Base-by-base conservation (phyloP, 1,140 invertebrate genomes). In the Drosophila littoralis region DNA sequence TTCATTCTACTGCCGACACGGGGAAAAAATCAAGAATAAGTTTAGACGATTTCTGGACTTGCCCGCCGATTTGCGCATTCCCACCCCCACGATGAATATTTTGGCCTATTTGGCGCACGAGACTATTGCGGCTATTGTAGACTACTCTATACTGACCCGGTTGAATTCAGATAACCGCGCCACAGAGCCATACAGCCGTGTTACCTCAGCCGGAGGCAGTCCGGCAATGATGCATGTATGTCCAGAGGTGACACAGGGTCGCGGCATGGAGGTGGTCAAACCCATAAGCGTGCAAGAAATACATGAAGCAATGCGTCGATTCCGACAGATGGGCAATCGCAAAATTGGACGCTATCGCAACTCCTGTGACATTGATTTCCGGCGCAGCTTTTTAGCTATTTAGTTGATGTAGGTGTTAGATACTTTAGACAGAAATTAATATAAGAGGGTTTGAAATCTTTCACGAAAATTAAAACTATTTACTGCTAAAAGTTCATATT, bases 241-340 rank as follows among this genome's bases (percentile, higher is more conserved):
- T 36, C 92, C 92, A 2, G 92, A 92, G 40, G 92, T 92, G 0
- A 92, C 91, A 0, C 92, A 92, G 46, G 92, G 92, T 0, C 84
- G 92, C 1, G 92, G 86, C 22, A 83, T 88, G 79, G 92, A 92
- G 58, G 91, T 91, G 1, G 90, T 92, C 0, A 91, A 90, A 42
- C 91, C 91, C 12, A 92, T 92, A 9, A 92, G 86, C 13, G 88
- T 92, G 0, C 91, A 91, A 43, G 92, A 92, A 55, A 92, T 92
- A 48, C 88, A 92, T 12, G 92, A 92, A 57, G 92, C 85, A 5
- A 92, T 92, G 79, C 79, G 92, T 10, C 72, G 92, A 1, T 89
- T 91, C 46, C 81, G 84, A 1, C 88, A 91, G 64, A 91, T 91
- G 83, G 91, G 81, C 43, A 79, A 57, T 45, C 83, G 86, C 28